Conservation (phyloP, 2,797 vertebrate genomes). For the Apogon hyalosoma region DNA sequence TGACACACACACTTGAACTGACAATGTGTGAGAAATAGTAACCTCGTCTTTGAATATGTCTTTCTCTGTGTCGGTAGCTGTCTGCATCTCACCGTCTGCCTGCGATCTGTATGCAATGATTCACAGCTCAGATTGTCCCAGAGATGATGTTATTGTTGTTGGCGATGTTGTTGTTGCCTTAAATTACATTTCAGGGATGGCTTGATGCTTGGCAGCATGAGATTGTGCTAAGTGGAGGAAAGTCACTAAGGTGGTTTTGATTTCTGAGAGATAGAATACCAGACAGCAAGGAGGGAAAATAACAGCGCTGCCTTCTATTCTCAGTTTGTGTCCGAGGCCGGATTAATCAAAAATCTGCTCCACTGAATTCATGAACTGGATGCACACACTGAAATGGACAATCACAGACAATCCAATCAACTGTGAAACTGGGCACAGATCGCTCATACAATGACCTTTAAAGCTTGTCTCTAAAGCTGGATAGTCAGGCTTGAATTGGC, state of each 20-base stretch:
- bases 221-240: conserved; percentile 29
- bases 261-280: conserved; percentile 13
- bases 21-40: conserved; percentile 18
- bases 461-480: conserved; percentile 16
- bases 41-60: conserved; percentile 27
- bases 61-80: conserved; percentile 20
- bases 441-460: conserved; percentile 42
- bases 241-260: conserved; percentile 15
- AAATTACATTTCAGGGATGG: conserved; percentile 53
- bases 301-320: conserved; percentile 16
- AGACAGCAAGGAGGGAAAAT: not conserved
- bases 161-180: conserved; percentile 37
- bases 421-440: conserved; percentile 50
- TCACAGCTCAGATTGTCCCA: conserved; percentile 28
- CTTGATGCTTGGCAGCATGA: conserved; percentile 45
- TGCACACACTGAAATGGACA: conserved; percentile 40
- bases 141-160: conserved; percentile 43
- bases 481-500: conserved; percentile 13
- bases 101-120: conserved; percentile 21
- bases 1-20: conserved; percentile 23
- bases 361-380: conserved; percentile 45
- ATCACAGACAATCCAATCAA: conserved; percentile 33
- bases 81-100: conserved; percentile 1
- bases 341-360: conserved; percentile 42
- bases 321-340: conserved; percentile 3